Percentiles rank a stretch among this genome's conserved stretches.
Conservation (phyloP, 2,888 invertebrate species). For the Aleiodes leptofemur region DNA sequence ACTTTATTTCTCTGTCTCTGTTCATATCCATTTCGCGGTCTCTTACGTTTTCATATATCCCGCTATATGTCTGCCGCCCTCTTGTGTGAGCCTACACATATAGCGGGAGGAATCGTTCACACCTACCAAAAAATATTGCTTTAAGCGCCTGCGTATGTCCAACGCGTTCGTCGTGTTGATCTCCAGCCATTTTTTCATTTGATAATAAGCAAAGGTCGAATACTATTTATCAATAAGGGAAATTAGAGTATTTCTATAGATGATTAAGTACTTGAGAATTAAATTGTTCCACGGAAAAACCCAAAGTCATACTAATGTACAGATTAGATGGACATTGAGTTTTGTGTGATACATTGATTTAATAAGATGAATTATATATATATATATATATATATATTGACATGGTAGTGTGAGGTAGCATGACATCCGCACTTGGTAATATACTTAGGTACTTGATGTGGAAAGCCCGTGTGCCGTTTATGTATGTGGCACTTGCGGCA, state of each 20-base stretch:
- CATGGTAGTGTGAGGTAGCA: conserved; percentile 37
- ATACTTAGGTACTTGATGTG: conserved; percentile 33
- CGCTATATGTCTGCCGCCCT: conserved; percentile 40
- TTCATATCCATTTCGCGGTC: conserved; percentile 16
- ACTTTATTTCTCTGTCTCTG: conserved; percentile 27
- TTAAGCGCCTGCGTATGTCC: conserved; percentile 67
- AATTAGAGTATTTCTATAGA: no score
- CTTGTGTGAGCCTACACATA: conserved; percentile 49
- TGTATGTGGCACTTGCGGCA: conserved; percentile 67
- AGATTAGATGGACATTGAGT: no score
- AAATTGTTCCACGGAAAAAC: no score
- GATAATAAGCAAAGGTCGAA: background rate
- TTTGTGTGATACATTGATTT: conserved; percentile 67
- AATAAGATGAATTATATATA: conserved; percentile 64
- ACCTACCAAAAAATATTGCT: conserved; percentile 70
- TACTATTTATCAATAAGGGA: background rate
- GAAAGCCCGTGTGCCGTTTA: conserved; percentile 42
- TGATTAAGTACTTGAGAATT: conserved; percentile 56
- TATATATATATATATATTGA: conserved; percentile 4
- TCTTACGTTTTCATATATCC: conserved; percentile 36
- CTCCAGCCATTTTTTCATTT: conserved; percentile 6
- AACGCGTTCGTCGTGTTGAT: conserved; percentile 24
- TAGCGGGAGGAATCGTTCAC: conserved; percentile 67
- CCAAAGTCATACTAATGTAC: no score
- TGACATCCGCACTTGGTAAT: conserved; percentile 44